Evolutionary conservation across 2,797 vertebrate genomes (phyloP), one percentile per base, ranked within the genome.

Genomic region (Propithecus perrieri): DNA sequence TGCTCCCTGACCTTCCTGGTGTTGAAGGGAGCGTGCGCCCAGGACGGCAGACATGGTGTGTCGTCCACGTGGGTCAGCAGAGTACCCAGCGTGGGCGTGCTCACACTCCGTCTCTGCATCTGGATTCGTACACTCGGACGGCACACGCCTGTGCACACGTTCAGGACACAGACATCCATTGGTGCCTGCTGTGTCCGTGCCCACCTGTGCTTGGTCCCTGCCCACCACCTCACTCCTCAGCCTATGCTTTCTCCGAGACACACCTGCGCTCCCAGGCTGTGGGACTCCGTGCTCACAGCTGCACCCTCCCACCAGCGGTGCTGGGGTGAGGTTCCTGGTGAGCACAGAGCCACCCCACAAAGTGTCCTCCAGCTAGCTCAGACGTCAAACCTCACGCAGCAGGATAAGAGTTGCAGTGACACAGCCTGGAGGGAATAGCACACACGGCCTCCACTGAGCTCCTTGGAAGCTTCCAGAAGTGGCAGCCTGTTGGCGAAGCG

Each of bases 1-100:
- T 35, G 20, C 22, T 12, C 67, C 30, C 1, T 2, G 0, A 41
- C 46, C 0, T 35, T 10, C 6, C 5, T 24, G 63, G 10, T 9
- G 28, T 50, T 24, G 38, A 14, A 24, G 55, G n/a, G 30, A 30
- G 53, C 20, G 38, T 43, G 69, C 15, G 10, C 61, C 4, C 43
- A 24, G 69, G 38, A 11, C 13, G 26, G 12, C 38, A 72, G 69
- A 28, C 38, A 17, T 1, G 61, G 33, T 43, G 43, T 43, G 43
- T 43, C 43, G 7, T 43, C 43, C 43, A 43, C 43, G 43, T 43
- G 61, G 30, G 30, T 59, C 57, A 4, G 24, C 26, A 12, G 26
- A 26, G 24, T 28, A 12, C 57, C 24, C 57, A 11, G 57, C 24
- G 12, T 72, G 69, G 38, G 6, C 41, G 43, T n/a, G n/a, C 38